Evolutionary conservation across 2,113 vertebrate species (phyloP), one percentile per base, ranked within the genome.

Genomic region (Erythrolamprus reginae): DNA sequence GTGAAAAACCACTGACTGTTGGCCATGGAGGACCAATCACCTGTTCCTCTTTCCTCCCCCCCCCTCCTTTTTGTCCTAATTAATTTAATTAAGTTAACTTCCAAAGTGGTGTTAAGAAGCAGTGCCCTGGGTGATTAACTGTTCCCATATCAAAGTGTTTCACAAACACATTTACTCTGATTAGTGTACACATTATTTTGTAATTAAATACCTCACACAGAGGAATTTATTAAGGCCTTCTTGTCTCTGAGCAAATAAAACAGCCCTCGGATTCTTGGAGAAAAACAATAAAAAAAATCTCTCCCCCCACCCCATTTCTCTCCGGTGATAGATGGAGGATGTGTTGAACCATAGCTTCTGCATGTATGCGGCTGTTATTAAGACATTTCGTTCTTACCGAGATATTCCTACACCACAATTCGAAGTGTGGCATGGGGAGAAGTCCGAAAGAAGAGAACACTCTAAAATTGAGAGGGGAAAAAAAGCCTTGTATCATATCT

Each of bases 171-270:
- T 97, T 97, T 97, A 97, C 97, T 96, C 97, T 97, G 97, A 97
- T 97, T 97, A 97, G 97, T 97, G 97, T 97, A 97, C 97, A 97
- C 97, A 97, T 97, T 97, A 97, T 97, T 97, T 97, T 97, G 97
- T 97, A 97, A 97, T 97, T 97, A 97, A 97, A 97, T 97, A 97
- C 96, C 97, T 97, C 96, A 97, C 97, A 97, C 97, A 97, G 97
- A 97, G 97, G 97, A 97, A 97, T 97, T 97, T 97, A 97, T 97
- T 97, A 97, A 96, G 97, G 96, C 95, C 97, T 97, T 95, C 96
- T 97, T 97, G 97, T 97, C 96, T 97, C 96, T 92, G 96, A 97
- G 97, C 96, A 96, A 97, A 97, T 97, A 97, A 97, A 97, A 93
- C 96, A 97, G 94, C 92, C 95, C 96, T 96, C 94, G 90, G 94